Base-by-base conservation (phyloP, 2,888 invertebrate genomes). In the Oscheius sp. region DNA sequence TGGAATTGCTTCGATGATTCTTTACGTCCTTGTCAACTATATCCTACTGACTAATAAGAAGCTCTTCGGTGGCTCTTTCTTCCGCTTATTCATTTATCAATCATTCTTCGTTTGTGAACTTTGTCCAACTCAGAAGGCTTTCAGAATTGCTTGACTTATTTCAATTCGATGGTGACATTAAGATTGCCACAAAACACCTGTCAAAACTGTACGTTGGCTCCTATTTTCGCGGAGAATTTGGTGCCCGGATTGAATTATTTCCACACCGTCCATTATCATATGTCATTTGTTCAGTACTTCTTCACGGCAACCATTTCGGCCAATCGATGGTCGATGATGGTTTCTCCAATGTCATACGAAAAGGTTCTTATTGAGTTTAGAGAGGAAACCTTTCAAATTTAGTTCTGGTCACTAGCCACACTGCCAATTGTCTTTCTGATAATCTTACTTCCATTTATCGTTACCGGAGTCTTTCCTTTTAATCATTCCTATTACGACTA, bases 71-170 rank as follows among this genome's bases (percentile, higher is more conserved):
- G 66, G 66, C 2, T 66, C 66, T 0, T 66, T 55, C 39, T 66
- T 55, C 27, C 39, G 27, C 8, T 46, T 66, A 1, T 66, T 45
- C 42, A 17, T 66, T 1, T 46, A 29, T 3, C 50, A 46, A 23
- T 64, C 64, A 10, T 46, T 64, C 34, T 33, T 64, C 23, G 64
- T 64, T 31, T 31, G 64, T 61, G 29, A 20, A 8, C 23, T 42
- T 39, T 34, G 42, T 8, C 12, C 17, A 5, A 12, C 3, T 2
- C 12, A 23, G 27, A 3, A 42, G 10, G 17, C 1, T 17, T 64
- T 46, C 34, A 64, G 64, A 64, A 64, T 20, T 31, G 17, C 23
- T n/a, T 64, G 27, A 64, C 64, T n/a, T 64, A 64, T 45, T 48
- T 64, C 48, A 64, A 64, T 23, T 64, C 64, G 1, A 20, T 64